These are phyloP conservation scores for Mastomys coucha DNA, from an alignment of 2,113 vertebrate species.

Conservation along the genomic window DNA sequence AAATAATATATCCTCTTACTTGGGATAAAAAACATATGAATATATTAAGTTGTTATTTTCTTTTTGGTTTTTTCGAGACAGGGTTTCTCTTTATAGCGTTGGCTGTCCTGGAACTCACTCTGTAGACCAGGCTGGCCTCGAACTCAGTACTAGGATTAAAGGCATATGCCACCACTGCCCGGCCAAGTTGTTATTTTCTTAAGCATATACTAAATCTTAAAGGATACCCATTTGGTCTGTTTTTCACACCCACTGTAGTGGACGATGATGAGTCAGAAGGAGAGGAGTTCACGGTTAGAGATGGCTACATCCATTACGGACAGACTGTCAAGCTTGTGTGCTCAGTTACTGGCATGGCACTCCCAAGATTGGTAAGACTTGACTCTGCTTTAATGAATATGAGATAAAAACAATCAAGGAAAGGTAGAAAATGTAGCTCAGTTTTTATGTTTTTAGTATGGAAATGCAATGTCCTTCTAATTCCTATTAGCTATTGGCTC, in stretches of 20 bases:
- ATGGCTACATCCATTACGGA: conserved; percentile 99
- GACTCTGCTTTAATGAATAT: conserved; percentile 62
- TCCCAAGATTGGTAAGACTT: conserved; percentile 95
- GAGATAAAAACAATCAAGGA: conserved; percentile 2
- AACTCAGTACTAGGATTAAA: too few relatives aligned
- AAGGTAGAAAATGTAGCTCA: neutral
- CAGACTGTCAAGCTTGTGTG: conserved; percentile 99
- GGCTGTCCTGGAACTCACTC: too few relatives aligned
- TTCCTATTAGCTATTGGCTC: neutral
- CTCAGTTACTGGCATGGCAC: conserved; percentile 99
- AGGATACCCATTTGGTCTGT: conserved; percentile 70
- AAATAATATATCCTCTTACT: conserved; percentile 21
- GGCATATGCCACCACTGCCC: too few relatives aligned
- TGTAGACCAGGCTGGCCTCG: too few relatives aligned
- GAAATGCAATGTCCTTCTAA: neutral
- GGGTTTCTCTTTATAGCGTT: too few relatives aligned
- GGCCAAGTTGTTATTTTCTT: neutral
- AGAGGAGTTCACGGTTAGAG: conserved; percentile 99
- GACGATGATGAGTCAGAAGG: conserved; percentile 99
- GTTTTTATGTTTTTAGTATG: conserved; percentile 4
- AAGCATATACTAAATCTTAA: conserved; percentile 62
- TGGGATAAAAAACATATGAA: neutral
- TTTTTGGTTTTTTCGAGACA: too few relatives aligned
- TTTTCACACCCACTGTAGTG: conserved; percentile 87
- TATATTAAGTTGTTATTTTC: neutral